Percentiles rank a stretch among this genome's conserved stretches.
These are phyloP conservation scores for Glossophaga mutica DNA, from an alignment of 2,797 vertebrate genomes.

Conservation along the genomic window DNA sequence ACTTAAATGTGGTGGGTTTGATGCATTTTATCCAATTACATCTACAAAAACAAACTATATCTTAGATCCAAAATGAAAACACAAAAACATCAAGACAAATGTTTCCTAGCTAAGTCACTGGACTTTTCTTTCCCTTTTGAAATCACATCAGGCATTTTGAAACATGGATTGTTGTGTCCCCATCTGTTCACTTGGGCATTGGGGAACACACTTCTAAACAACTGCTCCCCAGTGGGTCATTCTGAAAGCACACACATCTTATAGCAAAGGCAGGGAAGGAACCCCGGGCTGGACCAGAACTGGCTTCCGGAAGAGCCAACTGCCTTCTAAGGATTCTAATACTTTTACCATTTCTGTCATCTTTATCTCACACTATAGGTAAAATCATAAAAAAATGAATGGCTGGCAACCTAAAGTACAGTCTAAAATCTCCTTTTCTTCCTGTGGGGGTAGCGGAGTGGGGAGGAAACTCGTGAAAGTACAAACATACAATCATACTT, in stretches of 20 bases:
- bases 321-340: neutral
- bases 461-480: neutral
- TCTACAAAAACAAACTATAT: neutral
- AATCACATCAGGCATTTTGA: neutral
- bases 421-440: neutral
- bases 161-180: neutral
- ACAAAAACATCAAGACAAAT: neutral
- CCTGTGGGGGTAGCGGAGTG: neutral
- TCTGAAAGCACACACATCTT: neutral
- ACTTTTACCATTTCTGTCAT: neutral
- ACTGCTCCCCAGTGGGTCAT: neutral
- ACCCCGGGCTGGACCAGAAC: neutral
- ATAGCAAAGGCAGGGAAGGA: neutral
- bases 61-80: neutral
- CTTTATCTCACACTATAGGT: neutral
- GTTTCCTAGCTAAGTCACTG: neutral
- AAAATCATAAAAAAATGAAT: neutral
- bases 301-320: neutral
- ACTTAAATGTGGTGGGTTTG: neutral
- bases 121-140: neutral
- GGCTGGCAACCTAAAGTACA: neutral
- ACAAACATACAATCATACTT: neutral
- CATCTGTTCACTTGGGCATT: neutral
- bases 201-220: neutral
- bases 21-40: neutral